Conservation (phyloP, 2,888 invertebrate genomes). For the Chymomyza caudatula region DNA sequence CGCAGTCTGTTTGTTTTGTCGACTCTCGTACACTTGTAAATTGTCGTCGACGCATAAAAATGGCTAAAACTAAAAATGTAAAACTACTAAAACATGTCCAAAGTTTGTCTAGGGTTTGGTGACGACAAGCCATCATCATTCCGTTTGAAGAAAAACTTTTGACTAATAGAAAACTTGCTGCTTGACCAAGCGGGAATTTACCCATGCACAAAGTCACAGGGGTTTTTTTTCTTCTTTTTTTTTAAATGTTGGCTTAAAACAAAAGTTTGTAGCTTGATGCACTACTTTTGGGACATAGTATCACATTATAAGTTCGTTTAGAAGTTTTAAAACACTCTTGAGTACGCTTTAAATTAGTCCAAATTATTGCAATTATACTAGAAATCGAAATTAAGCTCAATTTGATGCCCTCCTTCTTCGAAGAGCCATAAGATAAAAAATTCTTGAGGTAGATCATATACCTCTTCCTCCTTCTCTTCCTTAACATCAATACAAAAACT, state of each 20-base stretch:
- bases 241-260: neutral
- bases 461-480: too few relatives aligned
- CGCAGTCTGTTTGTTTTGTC: neutral
- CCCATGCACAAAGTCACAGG: conserved; percentile 15
- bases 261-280: neutral
- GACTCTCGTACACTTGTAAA: neutral
- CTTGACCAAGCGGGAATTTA: conserved; percentile 27
- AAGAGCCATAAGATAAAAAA: too few relatives aligned
- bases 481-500: too few relatives aligned
- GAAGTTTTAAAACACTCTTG: too few relatives aligned
- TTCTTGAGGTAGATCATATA: too few relatives aligned
- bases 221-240: conserved; percentile 9
- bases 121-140: neutral
- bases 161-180: conserved; percentile 8
- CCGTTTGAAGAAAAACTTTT: neutral
- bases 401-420: too few relatives aligned
- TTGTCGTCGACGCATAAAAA: neutral
- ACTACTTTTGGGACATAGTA: neutral
- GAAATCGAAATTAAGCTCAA: too few relatives aligned
- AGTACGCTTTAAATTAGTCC: too few relatives aligned
- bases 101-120: neutral
- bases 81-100: neutral
- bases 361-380: too few relatives aligned
- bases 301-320: too few relatives aligned
- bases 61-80: neutral